Percentiles rank a stretch among this genome's conserved stretches.
Evolutionary conservation across 2,797 vertebrate genomes (phyloP).

Genomic region (Coccyzus lansbergi): DNA sequence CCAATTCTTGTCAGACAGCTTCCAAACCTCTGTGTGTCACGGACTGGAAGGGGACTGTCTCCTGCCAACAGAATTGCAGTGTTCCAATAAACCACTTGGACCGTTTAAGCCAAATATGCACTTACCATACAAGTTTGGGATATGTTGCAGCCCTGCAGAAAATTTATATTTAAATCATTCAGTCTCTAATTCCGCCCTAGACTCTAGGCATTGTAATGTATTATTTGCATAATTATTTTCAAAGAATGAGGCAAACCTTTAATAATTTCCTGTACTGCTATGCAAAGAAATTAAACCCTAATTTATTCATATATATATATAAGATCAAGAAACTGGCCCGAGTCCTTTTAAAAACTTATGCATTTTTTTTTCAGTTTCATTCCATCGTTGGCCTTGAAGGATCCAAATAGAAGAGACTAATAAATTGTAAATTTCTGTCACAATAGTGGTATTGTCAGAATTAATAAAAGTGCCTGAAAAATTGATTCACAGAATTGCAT

Average conservation of each 20-base stretch:
- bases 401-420: not conserved
- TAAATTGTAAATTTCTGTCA: not conserved
- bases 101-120: not conserved
- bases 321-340: not conserved
- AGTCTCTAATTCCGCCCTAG: not conserved
- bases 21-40: not conserved
- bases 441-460: not conserved
- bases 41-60: not conserved
- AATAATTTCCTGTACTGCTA: not conserved
- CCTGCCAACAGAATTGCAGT: not conserved
- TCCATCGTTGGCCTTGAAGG: not conserved
- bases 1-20: not conserved
- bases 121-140: not conserved
- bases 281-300: not conserved
- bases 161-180: not conserved
- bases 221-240: not conserved
- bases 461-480: not conserved
- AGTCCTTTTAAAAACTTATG: not conserved
- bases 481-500: not conserved
- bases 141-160: not conserved
- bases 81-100: not conserved
- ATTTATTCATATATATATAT: not conserved
- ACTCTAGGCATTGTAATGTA: not conserved
- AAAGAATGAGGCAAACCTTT: not conserved
- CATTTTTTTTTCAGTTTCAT: not conserved